These are phyloP conservation scores for Heterocephalus glaber DNA, from an alignment of 2,113 vertebrate genomes.

Conservation along the genomic window DNA sequence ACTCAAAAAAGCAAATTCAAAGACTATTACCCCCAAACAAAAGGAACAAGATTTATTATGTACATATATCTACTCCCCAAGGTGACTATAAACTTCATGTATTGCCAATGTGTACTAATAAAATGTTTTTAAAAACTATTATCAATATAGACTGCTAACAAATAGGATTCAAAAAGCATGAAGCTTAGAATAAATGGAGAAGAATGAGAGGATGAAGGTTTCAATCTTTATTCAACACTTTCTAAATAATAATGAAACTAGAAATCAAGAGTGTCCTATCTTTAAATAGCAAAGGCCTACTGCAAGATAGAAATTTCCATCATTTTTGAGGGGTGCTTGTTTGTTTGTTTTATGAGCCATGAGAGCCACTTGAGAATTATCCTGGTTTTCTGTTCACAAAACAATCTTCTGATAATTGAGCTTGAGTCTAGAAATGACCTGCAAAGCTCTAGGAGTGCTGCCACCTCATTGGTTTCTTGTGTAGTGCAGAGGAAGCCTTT, in stretches of 20 bases:
- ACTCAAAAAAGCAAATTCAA: background rate
- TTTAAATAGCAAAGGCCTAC: background rate
- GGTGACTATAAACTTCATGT: background rate
- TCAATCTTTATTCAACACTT: background rate
- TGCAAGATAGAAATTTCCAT: background rate
- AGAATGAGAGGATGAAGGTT: background rate
- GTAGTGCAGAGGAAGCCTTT: background rate
- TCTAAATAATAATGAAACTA: background rate
- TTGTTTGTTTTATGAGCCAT: background rate
- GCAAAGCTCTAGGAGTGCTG: background rate
- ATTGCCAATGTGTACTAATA: background rate
- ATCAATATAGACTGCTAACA: background rate
- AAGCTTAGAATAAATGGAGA: background rate
- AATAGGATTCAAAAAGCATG: background rate
- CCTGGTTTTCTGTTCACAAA: constrained; percentile 8
- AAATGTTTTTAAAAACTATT: background rate
- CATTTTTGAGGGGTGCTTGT: background rate
- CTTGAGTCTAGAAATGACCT: background rate
- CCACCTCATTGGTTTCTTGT: background rate
- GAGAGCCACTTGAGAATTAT: background rate
- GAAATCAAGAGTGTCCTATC: background rate
- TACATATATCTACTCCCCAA: too few relatives aligned
- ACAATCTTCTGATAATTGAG: background rate
- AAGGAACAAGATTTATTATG: background rate
- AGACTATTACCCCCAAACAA: background rate